Evolutionary conservation across 2,113 vertebrate genomes (phyloP).

Genomic region (Xiphophorus couchianus): DNA sequence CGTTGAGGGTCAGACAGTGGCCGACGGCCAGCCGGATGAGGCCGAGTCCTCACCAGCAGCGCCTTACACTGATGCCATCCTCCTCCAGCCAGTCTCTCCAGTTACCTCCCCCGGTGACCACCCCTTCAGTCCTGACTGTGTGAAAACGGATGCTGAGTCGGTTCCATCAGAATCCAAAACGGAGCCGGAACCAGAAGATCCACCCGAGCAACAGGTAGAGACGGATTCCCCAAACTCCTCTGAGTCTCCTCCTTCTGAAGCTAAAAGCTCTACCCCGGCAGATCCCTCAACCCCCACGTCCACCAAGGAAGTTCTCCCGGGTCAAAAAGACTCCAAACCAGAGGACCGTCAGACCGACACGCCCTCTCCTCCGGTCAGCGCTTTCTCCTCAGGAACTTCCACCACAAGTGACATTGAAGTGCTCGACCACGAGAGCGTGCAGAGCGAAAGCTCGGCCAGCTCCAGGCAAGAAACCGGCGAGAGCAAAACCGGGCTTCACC

Average conservation of each 20-base stretch:
- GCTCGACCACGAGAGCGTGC: conserved; percentile 95
- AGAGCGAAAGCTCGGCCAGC: conserved; percentile 96
- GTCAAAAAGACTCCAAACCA: conserved; percentile 88
- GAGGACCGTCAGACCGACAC: conserved; percentile 97
- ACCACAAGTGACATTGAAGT: conserved; percentile 99
- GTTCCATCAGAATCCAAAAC: conserved; percentile 35
- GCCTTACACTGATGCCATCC: conserved; percentile 36
- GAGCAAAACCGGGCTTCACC: conserved; percentile 88
- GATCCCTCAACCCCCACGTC: conserved; percentile 65
- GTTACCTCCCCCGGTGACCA: conserved; percentile 31
- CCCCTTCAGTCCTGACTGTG: conserved; percentile 31
- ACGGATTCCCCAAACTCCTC: conserved; percentile 36
- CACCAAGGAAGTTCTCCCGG: conserved; percentile 81
- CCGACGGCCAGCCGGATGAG: conserved; percentile 42
- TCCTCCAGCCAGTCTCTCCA: conserved; percentile 58
- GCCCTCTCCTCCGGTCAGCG: conserved; percentile 93
- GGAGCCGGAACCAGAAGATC: conserved; percentile 27
- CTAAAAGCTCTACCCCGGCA: conserved; percentile 57
- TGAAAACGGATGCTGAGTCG: conserved; percentile 20
- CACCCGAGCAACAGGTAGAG: conserved; percentile 24
- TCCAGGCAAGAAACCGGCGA: conserved; percentile 93
- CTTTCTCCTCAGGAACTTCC: conserved; percentile 97
- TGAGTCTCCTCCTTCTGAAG: conserved; percentile 33
- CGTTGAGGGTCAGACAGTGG: conserved; percentile 45
- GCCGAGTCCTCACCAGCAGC: conserved; percentile 28